These are phyloP conservation scores for Ameiurus melas DNA, from an alignment of 2,113 vertebrate genomes.

Conservation along the genomic window DNA sequence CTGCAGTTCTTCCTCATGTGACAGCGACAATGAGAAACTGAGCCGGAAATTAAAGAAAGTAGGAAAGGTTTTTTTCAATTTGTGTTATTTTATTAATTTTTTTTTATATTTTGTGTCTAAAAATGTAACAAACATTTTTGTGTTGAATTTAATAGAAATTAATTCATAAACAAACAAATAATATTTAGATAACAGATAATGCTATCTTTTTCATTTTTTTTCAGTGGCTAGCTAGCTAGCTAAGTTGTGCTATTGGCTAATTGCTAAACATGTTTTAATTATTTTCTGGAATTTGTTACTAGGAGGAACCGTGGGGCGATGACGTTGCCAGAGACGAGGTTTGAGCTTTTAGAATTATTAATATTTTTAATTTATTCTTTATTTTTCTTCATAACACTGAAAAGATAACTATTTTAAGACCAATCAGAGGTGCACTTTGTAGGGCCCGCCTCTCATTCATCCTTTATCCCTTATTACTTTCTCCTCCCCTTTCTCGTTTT, in stretches of 20 bases:
- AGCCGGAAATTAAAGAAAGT: background rate
- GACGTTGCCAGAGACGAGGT: background rate
- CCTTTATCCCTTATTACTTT: background rate
- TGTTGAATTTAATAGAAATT: background rate
- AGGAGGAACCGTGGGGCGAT: constrained; percentile 4
- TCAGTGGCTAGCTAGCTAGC: background rate
- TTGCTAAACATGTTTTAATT: background rate
- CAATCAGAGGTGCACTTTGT: background rate
- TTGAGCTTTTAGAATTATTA: background rate
- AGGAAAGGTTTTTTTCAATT: background rate
- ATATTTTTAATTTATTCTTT: background rate
- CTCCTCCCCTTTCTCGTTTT: background rate
- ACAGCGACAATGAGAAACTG: background rate
- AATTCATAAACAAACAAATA: background rate
- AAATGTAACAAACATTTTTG: background rate
- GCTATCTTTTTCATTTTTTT: background rate
- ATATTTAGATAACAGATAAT: background rate
- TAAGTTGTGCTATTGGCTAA: background rate
- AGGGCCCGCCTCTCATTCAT: background rate
- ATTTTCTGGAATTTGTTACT: background rate
- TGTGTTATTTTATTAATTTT: background rate
- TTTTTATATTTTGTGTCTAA: background rate
- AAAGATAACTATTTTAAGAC: background rate
- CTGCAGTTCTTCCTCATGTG: background rate
- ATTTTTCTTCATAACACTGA: background rate